Percentiles rank a stretch among this genome's conserved stretches.
Conservation (phyloP, 2,797 vertebrate genomes). For the Galaxias olidus region DNA sequence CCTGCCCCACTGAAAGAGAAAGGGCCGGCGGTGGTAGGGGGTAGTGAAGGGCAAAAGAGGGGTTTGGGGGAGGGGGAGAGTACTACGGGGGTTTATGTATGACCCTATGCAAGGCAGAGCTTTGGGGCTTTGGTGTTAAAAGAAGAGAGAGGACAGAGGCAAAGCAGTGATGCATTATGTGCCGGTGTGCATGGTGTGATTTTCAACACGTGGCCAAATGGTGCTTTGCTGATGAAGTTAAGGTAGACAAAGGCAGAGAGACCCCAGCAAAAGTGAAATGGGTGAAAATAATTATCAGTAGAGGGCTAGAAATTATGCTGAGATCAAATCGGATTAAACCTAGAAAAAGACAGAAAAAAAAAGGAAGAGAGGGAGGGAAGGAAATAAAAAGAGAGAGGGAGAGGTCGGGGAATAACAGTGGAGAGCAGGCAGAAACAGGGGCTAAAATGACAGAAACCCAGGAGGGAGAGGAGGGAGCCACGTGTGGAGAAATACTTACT, state of each 20-base stretch:
- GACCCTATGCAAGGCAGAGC: neutral
- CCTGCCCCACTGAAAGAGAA: slow-evolving; percentile 29
- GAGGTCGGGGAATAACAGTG: neutral
- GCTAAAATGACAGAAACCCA: too few species aligned
- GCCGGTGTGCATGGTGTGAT: slow-evolving; percentile 15
- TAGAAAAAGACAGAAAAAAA: neutral
- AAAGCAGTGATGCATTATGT: neutral
- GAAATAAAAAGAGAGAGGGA: neutral
- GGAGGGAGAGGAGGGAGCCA: neutral
- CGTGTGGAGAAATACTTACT: slow-evolving; percentile 80
- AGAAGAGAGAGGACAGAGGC: too few species aligned
- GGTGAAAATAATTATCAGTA: too few species aligned
- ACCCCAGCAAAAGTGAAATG: too few species aligned
- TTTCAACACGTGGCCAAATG: slow-evolving; percentile 2
- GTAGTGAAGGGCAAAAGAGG: slow-evolving; percentile 2
- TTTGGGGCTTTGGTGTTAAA: too few species aligned
- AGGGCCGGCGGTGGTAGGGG: slow-evolving; percentile 17
- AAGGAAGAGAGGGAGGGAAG: neutral
- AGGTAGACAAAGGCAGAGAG: slow-evolving; percentile 15
- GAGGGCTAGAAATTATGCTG: too few species aligned
- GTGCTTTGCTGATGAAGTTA: neutral
- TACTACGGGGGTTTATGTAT: neutral
- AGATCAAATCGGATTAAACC: neutral
- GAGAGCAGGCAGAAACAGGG: neutral
- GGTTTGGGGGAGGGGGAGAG: slow-evolving; percentile 4